A percentile compares a stretch with the other conserved stretches of the same genome.
Evolutionary conservation across 2,888 invertebrate species (phyloP).

Genomic region (Trachelus stipa): DNA sequence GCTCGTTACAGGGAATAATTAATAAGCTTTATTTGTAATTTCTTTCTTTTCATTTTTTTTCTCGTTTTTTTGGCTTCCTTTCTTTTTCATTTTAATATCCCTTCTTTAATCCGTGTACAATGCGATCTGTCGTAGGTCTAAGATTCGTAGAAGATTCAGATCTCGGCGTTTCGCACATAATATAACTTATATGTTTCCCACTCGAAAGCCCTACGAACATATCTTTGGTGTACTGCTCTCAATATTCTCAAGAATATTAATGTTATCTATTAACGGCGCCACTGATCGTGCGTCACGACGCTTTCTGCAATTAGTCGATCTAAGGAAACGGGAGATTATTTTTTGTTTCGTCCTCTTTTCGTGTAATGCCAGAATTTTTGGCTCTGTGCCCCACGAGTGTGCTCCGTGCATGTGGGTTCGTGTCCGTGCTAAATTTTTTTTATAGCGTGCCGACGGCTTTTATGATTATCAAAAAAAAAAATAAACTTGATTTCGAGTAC

Average conservation of each 20-base stretch:
- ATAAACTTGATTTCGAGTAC: too few relatives aligned
- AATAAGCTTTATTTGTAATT: slow-evolving; percentile 10
- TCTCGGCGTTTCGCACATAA: slow-evolving; percentile 34
- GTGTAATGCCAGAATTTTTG: neutral
- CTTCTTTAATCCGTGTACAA: slow-evolving; percentile 38
- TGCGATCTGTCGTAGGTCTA: slow-evolving; percentile 45
- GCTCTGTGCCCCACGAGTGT: too few relatives aligned
- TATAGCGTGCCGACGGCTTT: neutral
- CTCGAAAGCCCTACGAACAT: slow-evolving; percentile 51
- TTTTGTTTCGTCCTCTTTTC: slow-evolving; percentile 18
- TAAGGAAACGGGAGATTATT: slow-evolving; percentile 27
- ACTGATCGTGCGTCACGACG: slow-evolving; percentile 61
- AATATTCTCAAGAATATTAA: slow-evolving; percentile 67
- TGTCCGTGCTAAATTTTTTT: neutral
- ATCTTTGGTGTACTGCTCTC: slow-evolving; percentile 59
- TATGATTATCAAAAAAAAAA: too few relatives aligned
- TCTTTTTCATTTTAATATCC: slow-evolving; percentile 24
- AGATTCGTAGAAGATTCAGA: slow-evolving; percentile 38
- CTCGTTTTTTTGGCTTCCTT: slow-evolving; percentile 20
- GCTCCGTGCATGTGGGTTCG: neutral
- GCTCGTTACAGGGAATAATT: slow-evolving; percentile 14
- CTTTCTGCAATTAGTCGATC: slow-evolving; percentile 55
- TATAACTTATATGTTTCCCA: slow-evolving; percentile 37
- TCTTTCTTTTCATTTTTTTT: slow-evolving; percentile 15
- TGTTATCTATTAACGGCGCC: slow-evolving; percentile 58